Evolutionary conservation across 2,113 vertebrate species (phyloP), one percentile per base, ranked within the genome.

Genomic region (Cephalophus harveyi): DNA sequence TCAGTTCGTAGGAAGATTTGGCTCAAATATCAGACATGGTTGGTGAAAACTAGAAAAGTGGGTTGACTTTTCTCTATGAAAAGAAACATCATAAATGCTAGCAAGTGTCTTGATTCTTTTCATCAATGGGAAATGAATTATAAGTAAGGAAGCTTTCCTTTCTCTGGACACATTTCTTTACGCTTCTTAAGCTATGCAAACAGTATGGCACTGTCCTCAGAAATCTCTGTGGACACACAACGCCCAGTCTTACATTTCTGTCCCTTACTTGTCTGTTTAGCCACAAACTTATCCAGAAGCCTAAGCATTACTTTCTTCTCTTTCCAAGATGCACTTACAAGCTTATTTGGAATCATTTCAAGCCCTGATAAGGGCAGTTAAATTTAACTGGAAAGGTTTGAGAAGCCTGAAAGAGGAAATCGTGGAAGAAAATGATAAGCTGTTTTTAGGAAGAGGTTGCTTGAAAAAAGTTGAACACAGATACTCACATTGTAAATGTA

Each of bases 281-380:
- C 67, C n/a, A 62, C 76, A 52, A 4, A 74, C 86, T 76, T 60
- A 91, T 74, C 17, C 46, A 87, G 85, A 83, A 55, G 60, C 25
- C 25, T 78, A 11, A 6, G 2, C 67, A 17, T 17, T 94, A 60
- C 43, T 71, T 74, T 88, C 28, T 91, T 95, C 86, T 95, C 33
- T 89, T 96, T 96, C 82, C 62, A 94, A 91, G 59, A 88, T 62
- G 15, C 46, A 57, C 40, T 87, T 93, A 46, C 6, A 76, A 60
- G 64, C 54, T 90, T 50, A 92, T 95, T 74, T 83, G 50, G 60
- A 94, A 90, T 79, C 71, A 28, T 78, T 88, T 95, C 57, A 91
- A 92, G 15, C 16, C 50, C 36, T 59, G 46, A 87, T 92, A 95
- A 74, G 33, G 15, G 54, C 91, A 95, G 28, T 62, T 95, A 78